These are phyloP conservation scores for Dromaius novaehollandiae DNA, from an alignment of 2,113 vertebrate genomes.

Conservation along the genomic window DNA sequence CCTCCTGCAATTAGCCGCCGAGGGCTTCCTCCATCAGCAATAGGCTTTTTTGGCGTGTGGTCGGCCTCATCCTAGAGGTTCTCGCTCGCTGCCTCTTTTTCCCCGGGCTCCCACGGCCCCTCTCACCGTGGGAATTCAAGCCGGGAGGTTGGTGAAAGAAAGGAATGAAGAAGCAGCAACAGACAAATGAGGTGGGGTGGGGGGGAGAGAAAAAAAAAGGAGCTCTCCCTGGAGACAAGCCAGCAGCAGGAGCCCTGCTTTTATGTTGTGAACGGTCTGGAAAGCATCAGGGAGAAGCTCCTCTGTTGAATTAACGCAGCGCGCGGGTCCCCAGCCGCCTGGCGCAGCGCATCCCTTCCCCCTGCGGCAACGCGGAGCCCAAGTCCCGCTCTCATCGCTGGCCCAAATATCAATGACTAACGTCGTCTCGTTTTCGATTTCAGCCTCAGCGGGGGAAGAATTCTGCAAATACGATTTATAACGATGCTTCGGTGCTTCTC, in stretches of 20 bases:
- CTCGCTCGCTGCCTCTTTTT: too few species aligned
- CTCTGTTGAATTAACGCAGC: not conserved
- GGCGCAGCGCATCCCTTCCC: not conserved
- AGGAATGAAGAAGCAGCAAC: not conserved
- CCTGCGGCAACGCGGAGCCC: not conserved
- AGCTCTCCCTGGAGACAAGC: not conserved
- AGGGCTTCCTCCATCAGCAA: not conserved
- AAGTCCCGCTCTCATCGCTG: not conserved
- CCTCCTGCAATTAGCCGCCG: not conserved
- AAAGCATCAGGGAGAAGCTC: constrained; percentile 4
- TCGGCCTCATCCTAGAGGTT: not conserved
- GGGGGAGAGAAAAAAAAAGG: not conserved
- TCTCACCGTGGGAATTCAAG: too few species aligned
- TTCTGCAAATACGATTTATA: not conserved
- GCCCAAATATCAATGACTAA: not conserved
- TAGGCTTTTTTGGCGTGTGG: not conserved
- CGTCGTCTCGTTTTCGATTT: not conserved
- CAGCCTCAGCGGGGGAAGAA: not conserved
- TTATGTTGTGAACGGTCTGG: not conserved
- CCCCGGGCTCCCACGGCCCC: too few species aligned
- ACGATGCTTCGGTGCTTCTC: accelerated
- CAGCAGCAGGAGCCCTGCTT: not conserved
- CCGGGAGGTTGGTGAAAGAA: not conserved
- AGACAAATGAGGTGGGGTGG: not conserved
- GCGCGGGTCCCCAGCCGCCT: not conserved